Percentiles rank a stretch among this genome's conserved stretches.
Evolutionary conservation across 1,140 invertebrate genomes (phyloP).

Genomic region (Contarinia nasturtii): DNA sequence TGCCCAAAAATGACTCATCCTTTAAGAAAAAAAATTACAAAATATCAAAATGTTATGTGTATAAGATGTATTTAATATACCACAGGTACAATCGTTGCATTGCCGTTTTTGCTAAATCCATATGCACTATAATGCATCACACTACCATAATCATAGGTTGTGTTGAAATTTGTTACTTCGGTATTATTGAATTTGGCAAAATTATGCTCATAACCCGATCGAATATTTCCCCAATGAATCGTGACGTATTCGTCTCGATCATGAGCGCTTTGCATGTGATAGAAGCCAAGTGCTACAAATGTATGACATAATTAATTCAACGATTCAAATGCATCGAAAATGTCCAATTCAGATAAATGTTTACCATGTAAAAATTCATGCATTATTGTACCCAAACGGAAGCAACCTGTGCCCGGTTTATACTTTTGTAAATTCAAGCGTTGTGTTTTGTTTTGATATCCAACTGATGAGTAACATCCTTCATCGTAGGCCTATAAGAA

Average conservation of each 20-base stretch:
- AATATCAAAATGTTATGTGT: no score
- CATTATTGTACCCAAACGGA: conserved; percentile 30
- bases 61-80: no score
- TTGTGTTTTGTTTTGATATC: conserved; percentile 26
- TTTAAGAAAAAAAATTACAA: no score
- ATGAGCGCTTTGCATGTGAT: conserved; percentile 48
- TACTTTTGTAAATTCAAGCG: conserved; percentile 21
- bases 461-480: conserved; percentile 29
- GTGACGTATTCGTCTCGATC: conserved; percentile 48
- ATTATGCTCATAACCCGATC: conserved; percentile 28
- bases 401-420: conserved; percentile 13
- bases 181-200: conserved; percentile 30
- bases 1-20: no score
- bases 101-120: conserved; percentile 51
- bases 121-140: conserved; percentile 47
- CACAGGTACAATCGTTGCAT: conserved; percentile 42
- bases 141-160: conserved; percentile 40
- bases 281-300: conserved; percentile 35
- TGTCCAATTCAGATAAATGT: no score
- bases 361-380: conserved; percentile 43
- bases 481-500: conserved; percentile 24
- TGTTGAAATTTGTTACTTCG: conserved; percentile 25
- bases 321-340: no score
- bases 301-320: not conserved
- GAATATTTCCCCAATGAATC: conserved; percentile 46